Percentiles rank a stretch among this genome's conserved stretches.
Evolutionary conservation across 2,888 invertebrate species (phyloP).

Genomic region (Andricus quercusramuli): DNA sequence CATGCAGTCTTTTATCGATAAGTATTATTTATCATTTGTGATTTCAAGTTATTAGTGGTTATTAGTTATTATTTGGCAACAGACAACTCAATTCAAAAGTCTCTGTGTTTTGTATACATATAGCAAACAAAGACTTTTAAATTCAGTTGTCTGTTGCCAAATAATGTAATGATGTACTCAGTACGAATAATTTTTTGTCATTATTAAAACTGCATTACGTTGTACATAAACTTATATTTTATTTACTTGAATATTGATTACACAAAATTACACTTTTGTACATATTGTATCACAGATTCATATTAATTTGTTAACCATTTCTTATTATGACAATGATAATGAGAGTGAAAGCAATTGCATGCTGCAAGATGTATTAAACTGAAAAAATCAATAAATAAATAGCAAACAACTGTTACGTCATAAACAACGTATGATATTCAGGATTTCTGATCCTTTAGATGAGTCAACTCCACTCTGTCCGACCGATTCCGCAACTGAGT

Average conservation of each 20-base stretch:
- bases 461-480: too few relatives aligned
- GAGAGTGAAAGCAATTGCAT: background rate
- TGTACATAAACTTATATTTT: background rate
- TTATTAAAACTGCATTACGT: too few relatives aligned
- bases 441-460: too few relatives aligned
- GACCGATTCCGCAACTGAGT: too few relatives aligned
- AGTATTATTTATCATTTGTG: background rate
- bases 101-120: too few relatives aligned
- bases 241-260: background rate
- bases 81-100: too few relatives aligned
- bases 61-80: too few relatives aligned
- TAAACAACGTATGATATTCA: too few relatives aligned
- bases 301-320: background rate
- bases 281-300: background rate
- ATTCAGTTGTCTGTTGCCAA: too few relatives aligned
- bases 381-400: background rate
- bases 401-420: background rate
- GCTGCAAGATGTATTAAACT: background rate
- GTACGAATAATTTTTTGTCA: background rate
- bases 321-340: background rate
- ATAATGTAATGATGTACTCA: background rate
- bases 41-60: background rate
- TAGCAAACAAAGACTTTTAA: too few relatives aligned
- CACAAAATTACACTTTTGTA: background rate
- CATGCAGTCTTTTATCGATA: background rate